Base-by-base conservation (phyloP, 2,888 invertebrate species). In the Eustalomyia histrio region DNA sequence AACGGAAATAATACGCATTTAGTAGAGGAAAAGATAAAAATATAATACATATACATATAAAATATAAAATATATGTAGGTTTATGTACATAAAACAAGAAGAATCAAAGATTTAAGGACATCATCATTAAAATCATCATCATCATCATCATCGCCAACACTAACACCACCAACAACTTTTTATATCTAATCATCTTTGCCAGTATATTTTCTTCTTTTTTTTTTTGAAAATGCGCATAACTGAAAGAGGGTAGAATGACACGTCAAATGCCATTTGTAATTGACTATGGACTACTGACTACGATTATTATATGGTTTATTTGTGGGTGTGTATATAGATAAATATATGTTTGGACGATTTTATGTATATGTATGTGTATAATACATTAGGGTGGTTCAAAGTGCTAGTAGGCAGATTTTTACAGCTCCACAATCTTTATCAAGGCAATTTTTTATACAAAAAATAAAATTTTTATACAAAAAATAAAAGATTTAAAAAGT, bases 131-230 rank as follows among this genome's bases (percentile, higher is more conserved):
- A n/a, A n/a, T n/a, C n/a, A n/a, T n/a, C n/a, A n/a, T n/a, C n/a
- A n/a, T n/a, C 29, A 65, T 74, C 69, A 69, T 18, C 79, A 57
- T 69, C 43, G 21, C 33, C 71, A 61, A 5, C 52, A 72, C 50
- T 39, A 64, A 39, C 35, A 64, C 39, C 24, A 60, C 61, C 17
- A 53, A 68, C 55, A 60, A 39, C 29, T 2, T 57, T 50, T 55
- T 43, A 18, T 50, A 57, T 73, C 57, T 63, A 67, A 74, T 79
- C 50, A 68, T 68, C 63, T 63, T 73, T 72, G 68, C 61, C 47
- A 53, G 35, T 47, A 21, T 60, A 33, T n/a, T n/a, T n/a, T n/a
- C n/a, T n/a, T n/a, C n/a, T n/a, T 16, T 50, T 33, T n/a, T 14
- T 16, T 63, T 33, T 24, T 4, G 57, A 29, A 80, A 80, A 53